These are phyloP conservation scores for Uria lomvia DNA, from an alignment of 2,113 vertebrate species.

Conservation along the genomic window DNA sequence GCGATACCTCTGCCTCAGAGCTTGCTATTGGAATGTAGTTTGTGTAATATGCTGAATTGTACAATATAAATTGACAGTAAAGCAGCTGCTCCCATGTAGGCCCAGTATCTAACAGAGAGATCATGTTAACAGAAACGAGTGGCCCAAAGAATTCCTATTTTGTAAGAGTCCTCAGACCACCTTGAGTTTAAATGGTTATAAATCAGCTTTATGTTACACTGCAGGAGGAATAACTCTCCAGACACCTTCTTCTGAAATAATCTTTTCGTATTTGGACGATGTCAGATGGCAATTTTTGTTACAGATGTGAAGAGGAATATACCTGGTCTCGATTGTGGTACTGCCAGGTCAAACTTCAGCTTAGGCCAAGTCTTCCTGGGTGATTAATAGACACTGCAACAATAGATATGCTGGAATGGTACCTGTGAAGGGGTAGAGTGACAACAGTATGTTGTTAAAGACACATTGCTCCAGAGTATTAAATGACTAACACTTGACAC, in stretches of 20 bases:
- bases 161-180: neutral
- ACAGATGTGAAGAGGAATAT: neutral
- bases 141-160: neutral
- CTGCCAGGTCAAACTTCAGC: neutral
- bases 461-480: neutral
- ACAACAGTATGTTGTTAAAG: neutral
- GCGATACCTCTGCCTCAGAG: neutral
- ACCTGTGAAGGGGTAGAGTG: neutral
- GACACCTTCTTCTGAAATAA: neutral
- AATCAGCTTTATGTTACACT: neutral
- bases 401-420: neutral
- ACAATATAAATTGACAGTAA: neutral
- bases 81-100: neutral
- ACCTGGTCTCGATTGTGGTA: neutral
- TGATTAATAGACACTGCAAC: neutral
- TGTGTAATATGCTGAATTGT: neutral
- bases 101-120: neutral
- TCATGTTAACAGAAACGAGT: neutral
- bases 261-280: neutral
- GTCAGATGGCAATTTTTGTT: neutral
- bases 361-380: neutral
- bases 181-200: neutral
- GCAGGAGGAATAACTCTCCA: neutral
- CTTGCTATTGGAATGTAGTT: neutral
- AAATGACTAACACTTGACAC: neutral